Conservation (phyloP, 2,113 vertebrate species). For the Tyrannus savana region DNA sequence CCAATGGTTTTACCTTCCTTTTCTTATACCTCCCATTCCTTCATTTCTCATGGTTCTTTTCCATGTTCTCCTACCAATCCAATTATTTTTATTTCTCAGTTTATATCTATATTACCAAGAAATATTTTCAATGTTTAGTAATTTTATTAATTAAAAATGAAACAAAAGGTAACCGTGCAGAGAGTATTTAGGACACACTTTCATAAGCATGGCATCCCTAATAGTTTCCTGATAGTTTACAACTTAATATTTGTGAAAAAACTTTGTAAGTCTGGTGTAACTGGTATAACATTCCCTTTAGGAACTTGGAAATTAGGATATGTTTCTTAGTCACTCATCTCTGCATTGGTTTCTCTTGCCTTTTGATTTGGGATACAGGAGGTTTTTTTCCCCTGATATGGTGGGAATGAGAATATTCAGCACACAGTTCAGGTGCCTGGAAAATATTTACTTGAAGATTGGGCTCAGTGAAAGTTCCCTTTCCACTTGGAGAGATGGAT, state of each 20-base stretch:
- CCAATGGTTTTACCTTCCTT: not conserved
- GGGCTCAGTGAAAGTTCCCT: not conserved
- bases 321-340: not conserved
- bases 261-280: not conserved
- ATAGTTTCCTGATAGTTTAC: not conserved
- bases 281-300: not conserved
- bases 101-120: not conserved
- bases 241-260: not conserved
- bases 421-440: not conserved
- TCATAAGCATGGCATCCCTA: not conserved
- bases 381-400: rapidly evolving
- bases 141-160: not conserved
- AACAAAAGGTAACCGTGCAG: not conserved
- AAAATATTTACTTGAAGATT: not conserved
- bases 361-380: not conserved
- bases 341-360: not conserved
- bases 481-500: not conserved
- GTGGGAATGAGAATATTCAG: not conserved
- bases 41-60: not conserved
- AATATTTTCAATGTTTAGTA: not conserved
- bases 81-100: not conserved
- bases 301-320: not conserved
- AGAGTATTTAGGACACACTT: not conserved
- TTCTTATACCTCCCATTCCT: not conserved
- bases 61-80: not conserved